Conservation (phyloP, 92 coral and sea anemone genomes). For the Ricordea florida region DNA sequence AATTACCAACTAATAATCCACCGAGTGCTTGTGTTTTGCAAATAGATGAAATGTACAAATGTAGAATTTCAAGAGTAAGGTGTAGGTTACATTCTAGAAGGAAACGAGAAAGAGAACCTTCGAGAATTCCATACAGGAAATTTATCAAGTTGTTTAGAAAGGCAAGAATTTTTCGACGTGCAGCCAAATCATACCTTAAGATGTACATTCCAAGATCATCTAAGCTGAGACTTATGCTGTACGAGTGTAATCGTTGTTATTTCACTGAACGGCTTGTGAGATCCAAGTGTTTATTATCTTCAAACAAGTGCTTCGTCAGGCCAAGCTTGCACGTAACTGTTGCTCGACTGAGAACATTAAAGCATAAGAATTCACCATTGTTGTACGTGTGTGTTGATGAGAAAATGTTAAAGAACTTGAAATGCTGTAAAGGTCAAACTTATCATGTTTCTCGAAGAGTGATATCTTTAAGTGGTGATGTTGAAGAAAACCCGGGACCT, state of each 20-base stretch:
- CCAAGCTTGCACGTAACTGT: not conserved
- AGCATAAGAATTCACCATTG: slow-evolving; percentile 13
- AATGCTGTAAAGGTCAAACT: not conserved
- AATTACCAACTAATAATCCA: not conserved
- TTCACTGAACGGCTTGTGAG: not conserved
- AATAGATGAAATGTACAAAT: not conserved
- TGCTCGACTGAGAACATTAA: slow-evolving; percentile 4
- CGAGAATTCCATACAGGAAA: not conserved
- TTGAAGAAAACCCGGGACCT: slow-evolving; percentile 11
- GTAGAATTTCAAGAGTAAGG: not conserved
- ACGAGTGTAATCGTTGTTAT: not conserved
- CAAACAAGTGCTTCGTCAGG: not conserved
- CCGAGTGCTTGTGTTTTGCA: not conserved
- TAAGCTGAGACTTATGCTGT: not conserved
- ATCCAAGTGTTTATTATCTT: not conserved
- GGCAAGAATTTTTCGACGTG: not conserved
- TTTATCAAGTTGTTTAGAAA: not conserved
- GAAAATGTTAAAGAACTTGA: not conserved
- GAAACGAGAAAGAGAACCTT: not conserved
- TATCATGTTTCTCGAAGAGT: slow-evolving; percentile 3
- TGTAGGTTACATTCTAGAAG: not conserved
- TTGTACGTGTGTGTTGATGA: slow-evolving; percentile 11
- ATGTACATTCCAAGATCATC: slow-evolving; percentile 14
- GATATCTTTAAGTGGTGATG: slow-evolving; percentile 7
- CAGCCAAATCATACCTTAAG: slow-evolving; percentile 13